Percentiles rank a stretch among this genome's conserved stretches.
phyloP scores from a whole-genome alignment of 2,113 vertebrate genomes.

The Myiopsitta monachus region DNA sequence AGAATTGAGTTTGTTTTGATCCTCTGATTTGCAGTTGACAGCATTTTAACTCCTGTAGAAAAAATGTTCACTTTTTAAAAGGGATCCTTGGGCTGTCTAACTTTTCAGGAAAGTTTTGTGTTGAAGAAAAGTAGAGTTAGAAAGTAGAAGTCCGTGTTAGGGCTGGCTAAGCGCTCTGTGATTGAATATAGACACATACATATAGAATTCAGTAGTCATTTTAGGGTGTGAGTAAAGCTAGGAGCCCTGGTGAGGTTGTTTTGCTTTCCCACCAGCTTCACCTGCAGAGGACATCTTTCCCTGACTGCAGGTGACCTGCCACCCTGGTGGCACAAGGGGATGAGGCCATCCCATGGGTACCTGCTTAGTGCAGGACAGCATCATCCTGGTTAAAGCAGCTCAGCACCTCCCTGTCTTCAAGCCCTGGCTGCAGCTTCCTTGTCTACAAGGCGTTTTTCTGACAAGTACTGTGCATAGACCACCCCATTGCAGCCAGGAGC shows the following conservation, averaged over 20 bases:
- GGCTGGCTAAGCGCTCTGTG: not conserved
- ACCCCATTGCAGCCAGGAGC: not conserved
- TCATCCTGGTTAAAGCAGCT: not conserved
- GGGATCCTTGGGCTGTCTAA: not conserved
- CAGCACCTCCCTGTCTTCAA: accelerated
- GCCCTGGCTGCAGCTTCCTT: not conserved
- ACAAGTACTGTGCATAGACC: not conserved
- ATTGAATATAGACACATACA: not conserved
- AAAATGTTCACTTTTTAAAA: not conserved
- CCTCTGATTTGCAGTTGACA: not conserved
- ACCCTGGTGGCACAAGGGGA: not conserved
- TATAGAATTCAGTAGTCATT: not conserved
- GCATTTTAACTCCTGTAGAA: not conserved
- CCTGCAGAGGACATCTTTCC: not conserved
- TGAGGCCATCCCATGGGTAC: not conserved
- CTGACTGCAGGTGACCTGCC: not conserved
- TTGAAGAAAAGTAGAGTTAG: not conserved
- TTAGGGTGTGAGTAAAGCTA: not conserved
- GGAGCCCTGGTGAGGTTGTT: not conserved
- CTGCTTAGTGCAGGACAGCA: not conserved
- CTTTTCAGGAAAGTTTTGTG: not conserved
- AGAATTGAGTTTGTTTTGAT: not conserved
- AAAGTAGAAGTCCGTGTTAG: not conserved
- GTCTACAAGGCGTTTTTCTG: not conserved
- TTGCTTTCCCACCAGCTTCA: not conserved